A percentile compares a stretch with the other conserved stretches of the same genome.
Conservation (phyloP, 2,888 invertebrate species). For the Diarsia mendica region DNA sequence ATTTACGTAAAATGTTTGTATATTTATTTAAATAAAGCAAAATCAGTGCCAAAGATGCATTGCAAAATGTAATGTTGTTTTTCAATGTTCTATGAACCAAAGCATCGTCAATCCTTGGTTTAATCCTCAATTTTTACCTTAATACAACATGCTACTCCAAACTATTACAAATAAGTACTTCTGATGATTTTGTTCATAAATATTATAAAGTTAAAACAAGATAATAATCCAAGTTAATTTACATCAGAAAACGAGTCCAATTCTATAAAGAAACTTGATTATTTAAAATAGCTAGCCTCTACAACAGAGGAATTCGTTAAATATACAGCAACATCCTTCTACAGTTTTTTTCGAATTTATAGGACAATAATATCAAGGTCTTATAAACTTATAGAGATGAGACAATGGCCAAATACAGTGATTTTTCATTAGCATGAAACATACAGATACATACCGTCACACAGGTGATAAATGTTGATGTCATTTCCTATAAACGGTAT, state of each 20-base stretch:
- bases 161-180: neutral
- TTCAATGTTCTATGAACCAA: conserved; percentile 11
- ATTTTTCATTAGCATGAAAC: conserved; percentile 74
- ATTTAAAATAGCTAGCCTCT: neutral
- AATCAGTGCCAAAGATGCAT: conserved; percentile 89
- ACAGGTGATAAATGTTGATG: conserved; percentile 79
- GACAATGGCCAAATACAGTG: conserved; percentile 64
- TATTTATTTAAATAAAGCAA: conserved; percentile 85
- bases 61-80: conserved; percentile 75
- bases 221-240: no score
- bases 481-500: conserved; percentile 77
- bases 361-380: conserved; percentile 55
- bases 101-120: neutral
- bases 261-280: neutral
- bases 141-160: neutral
- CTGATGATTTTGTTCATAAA: neutral
- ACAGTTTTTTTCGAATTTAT: conserved; percentile 35
- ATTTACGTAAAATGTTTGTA: conserved; percentile 77
- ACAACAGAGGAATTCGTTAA: conserved; percentile 16
- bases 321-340: conserved; percentile 53
- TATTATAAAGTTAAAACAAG: no score
- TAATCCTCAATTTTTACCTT: neutral
- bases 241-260: neutral
- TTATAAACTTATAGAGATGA: conserved; percentile 38
- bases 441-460: conserved; percentile 65